These are phyloP conservation scores for Colletes collaris DNA, from an alignment of 2,888 invertebrate species.

Conservation along the genomic window DNA sequence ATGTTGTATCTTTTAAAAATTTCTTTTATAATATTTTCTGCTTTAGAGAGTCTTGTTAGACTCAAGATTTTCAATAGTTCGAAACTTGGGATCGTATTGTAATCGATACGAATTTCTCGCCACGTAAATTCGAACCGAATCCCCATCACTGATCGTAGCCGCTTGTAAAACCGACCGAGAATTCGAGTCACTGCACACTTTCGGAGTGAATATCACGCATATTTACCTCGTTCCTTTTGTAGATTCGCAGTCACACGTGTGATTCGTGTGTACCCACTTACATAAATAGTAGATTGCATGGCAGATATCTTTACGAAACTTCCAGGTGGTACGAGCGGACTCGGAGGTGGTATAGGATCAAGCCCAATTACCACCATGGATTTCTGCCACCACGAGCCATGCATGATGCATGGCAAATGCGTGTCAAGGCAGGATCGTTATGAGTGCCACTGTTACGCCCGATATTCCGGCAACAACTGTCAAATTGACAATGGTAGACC, in stretches of 20 bases:
- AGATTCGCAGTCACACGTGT: slow-evolving; percentile 27
- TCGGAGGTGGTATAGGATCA: slow-evolving; percentile 65
- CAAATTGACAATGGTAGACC: slow-evolving; percentile 88
- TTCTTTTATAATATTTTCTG: no score
- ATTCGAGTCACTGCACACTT: slow-evolving; percentile 24
- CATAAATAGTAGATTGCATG: slow-evolving; percentile 71
- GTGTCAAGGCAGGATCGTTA: slow-evolving; percentile 90
- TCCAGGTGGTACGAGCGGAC: slow-evolving; percentile 78
- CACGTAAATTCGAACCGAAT: no score
- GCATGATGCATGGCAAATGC: slow-evolving; percentile 92
- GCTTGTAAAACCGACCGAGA: not conserved
- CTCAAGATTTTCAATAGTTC: no score
- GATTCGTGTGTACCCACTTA: slow-evolving; percentile 9
- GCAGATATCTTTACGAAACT: slow-evolving; percentile 67
- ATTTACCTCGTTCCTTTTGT: slow-evolving; percentile 13
- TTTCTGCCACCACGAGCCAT: slow-evolving; percentile 91
- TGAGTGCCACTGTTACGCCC: slow-evolving; percentile 92
- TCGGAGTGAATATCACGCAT: slow-evolving; percentile 37
- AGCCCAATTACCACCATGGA: slow-evolving; percentile 84
- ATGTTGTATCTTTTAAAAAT: no score
- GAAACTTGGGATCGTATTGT: no score
- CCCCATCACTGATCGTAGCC: not conserved
- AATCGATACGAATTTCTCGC: no score
- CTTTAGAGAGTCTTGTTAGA: no score
- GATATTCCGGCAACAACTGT: slow-evolving; percentile 94